phyloP scores from a whole-genome alignment of 2,888 invertebrate species.

The Tiliacea citrago region DNA sequence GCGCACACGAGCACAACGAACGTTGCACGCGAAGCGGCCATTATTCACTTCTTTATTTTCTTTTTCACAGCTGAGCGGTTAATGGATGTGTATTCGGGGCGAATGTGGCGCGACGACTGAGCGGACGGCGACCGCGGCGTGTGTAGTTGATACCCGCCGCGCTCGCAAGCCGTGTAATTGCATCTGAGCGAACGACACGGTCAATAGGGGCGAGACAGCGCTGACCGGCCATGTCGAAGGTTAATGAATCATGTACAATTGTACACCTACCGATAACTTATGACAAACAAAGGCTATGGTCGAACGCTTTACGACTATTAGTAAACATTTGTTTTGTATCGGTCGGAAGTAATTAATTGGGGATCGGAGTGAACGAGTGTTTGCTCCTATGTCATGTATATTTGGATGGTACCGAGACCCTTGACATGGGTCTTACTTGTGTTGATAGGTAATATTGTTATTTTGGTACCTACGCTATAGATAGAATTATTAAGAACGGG shows the following conservation, averaged over 20 bases:
- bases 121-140: slow-evolving; percentile 62
- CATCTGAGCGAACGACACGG: slow-evolving; percentile 72
- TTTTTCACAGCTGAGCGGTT: slow-evolving; percentile 66
- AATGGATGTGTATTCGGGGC: slow-evolving; percentile 74
- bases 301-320: slow-evolving; percentile 74
- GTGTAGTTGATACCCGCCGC: slow-evolving; percentile 67
- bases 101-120: slow-evolving; percentile 83
- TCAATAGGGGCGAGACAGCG: slow-evolving; percentile 69
- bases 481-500: not conserved
- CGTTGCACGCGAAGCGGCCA: slow-evolving; percentile 75
- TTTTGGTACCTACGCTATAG: slow-evolving; percentile 8
- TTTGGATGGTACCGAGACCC: slow-evolving; percentile 55
- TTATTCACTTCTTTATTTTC: slow-evolving; percentile 75
- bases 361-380: slow-evolving; percentile 64
- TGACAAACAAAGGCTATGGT: slow-evolving; percentile 76
- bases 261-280: slow-evolving; percentile 65
- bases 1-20: slow-evolving; percentile 77
- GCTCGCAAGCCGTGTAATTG: slow-evolving; percentile 82
- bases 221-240: slow-evolving; percentile 84
- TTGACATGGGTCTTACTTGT: slow-evolving; percentile 35
- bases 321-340: slow-evolving; percentile 79
- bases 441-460: slow-evolving; percentile 32
- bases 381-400: slow-evolving; percentile 64
- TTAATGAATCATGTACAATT: slow-evolving; percentile 71
- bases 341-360: slow-evolving; percentile 77